phyloP scores from a whole-genome alignment of 2,113 vertebrate genomes.

The Hylia prasina region DNA sequence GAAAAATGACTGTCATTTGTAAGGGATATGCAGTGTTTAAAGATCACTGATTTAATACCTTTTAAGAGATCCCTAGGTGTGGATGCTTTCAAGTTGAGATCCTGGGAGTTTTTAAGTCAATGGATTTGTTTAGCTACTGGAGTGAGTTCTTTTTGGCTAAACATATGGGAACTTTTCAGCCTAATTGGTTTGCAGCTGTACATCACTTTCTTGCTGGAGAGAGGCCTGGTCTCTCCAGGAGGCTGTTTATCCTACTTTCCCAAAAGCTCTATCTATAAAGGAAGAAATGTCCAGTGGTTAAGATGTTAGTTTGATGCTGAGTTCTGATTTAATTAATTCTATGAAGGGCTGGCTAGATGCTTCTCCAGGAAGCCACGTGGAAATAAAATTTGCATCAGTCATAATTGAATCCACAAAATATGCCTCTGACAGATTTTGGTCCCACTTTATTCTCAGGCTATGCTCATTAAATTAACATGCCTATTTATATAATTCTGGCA shows the following conservation, averaged over 20 bases:
- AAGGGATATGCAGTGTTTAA: neutral
- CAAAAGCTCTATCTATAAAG: neutral
- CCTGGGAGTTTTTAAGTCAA: neutral
- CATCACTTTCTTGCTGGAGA: neutral
- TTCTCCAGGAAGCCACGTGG: neutral
- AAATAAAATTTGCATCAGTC: neutral
- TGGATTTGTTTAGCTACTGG: neutral
- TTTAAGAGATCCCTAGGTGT: constrained; percentile 12
- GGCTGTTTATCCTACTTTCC: neutral
- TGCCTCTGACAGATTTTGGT: neutral
- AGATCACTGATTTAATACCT: neutral
- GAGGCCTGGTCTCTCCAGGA: neutral
- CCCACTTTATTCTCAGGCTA: neutral
- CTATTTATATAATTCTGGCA: neutral
- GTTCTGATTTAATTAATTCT: neutral
- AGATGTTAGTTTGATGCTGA: neutral
- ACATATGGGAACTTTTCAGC: constrained; percentile 24
- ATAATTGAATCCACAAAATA: neutral
- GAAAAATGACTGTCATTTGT: constrained; percentile 15
- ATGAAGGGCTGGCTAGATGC: neutral
- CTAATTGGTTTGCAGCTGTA: constrained; percentile 25
- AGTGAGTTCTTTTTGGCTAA: neutral
- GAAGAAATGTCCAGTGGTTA: neutral
- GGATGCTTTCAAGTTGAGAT: neutral
- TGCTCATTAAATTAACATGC: neutral